Conservation (phyloP, 2,888 invertebrate genomes). For the Macrosiphum euphorbiae region DNA sequence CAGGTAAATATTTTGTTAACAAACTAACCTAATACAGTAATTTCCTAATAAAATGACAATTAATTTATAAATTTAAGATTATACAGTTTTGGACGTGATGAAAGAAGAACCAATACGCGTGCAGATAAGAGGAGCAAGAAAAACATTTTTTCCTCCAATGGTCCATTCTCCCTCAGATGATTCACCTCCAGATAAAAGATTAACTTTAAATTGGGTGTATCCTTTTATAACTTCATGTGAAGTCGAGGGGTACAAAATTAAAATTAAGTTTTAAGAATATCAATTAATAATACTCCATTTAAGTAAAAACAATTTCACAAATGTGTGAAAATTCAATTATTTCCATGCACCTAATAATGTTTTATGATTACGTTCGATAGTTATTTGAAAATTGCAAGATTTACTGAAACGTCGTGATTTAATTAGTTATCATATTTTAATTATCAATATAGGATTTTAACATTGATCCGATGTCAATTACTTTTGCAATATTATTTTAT, state of each 20-base stretch:
- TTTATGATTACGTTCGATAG: not conserved
- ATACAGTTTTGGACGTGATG: conserved; percentile 85
- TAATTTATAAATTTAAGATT: conserved; percentile 74
- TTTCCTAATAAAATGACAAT: not conserved
- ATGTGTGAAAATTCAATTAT: not conserved
- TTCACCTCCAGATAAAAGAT: conserved; percentile 87
- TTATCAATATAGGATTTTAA: not conserved
- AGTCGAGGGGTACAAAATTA: not conserved
- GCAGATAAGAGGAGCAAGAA: conserved; percentile 84
- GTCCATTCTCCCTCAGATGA: conserved; percentile 88
- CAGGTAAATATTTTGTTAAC: conserved; percentile 31
- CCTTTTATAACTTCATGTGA: conserved; percentile 70
- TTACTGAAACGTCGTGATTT: not conserved
- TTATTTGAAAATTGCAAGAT: not conserved
- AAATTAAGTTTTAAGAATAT: not conserved
- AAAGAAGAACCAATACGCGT: conserved; percentile 89
- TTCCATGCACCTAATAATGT: not conserved
- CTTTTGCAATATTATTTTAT: not conserved
- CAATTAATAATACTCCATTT: not conserved
- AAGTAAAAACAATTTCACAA: not conserved
- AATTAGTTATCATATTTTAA: not conserved
- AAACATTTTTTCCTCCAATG: conserved; percentile 89
- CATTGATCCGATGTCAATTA: not conserved
- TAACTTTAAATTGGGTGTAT: conserved; percentile 95
- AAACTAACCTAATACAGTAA: not conserved